These are phyloP conservation scores for Agraylea sexmaculata DNA, from an alignment of 1,140 invertebrate genomes.

Conservation along the genomic window DNA sequence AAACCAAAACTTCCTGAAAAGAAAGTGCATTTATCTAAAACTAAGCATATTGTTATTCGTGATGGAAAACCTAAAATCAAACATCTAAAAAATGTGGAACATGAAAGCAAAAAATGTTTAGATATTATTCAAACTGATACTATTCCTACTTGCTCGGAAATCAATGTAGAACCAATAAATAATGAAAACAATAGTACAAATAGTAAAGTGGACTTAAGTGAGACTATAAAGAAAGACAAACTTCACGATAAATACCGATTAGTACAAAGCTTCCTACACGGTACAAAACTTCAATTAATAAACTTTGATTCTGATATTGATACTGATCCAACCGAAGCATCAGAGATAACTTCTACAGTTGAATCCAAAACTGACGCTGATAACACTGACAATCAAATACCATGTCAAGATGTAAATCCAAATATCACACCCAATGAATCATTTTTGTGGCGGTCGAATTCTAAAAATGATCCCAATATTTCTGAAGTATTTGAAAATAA, in stretches of 20 bases:
- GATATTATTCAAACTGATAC: no score
- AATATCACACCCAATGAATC: constrained; percentile 37
- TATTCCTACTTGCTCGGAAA: no score
- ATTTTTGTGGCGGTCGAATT: constrained; percentile 33
- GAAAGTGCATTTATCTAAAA: constrained; percentile 34
- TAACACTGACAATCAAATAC: constrained; percentile 22
- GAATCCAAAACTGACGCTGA: no score
- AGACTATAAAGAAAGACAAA: constrained; percentile 26
- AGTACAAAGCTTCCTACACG: constrained; percentile 25
- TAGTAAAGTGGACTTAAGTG: not conserved
- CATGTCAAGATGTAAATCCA: constrained; percentile 27
- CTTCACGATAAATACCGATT: constrained; percentile 34
- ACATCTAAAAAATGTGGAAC: constrained; percentile 25
- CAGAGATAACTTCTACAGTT: no score
- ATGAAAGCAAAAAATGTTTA: no score
- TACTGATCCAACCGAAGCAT: not conserved
- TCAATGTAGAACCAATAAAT: no score
- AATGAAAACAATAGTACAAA: not conserved
- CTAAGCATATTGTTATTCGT: constrained; percentile 36
- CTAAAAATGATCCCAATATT: constrained; percentile 9
- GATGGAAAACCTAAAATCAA: constrained; percentile 38
- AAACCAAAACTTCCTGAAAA: constrained; percentile 42
- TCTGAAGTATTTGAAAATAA: not conserved
- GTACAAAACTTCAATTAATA: constrained; percentile 9
- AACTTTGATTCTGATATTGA: not conserved